A percentile compares a stretch with the other conserved stretches of the same genome.
These are phyloP conservation scores for Ceyx margarethae DNA, from an alignment of 2,113 vertebrate species.

Conservation along the genomic window DNA sequence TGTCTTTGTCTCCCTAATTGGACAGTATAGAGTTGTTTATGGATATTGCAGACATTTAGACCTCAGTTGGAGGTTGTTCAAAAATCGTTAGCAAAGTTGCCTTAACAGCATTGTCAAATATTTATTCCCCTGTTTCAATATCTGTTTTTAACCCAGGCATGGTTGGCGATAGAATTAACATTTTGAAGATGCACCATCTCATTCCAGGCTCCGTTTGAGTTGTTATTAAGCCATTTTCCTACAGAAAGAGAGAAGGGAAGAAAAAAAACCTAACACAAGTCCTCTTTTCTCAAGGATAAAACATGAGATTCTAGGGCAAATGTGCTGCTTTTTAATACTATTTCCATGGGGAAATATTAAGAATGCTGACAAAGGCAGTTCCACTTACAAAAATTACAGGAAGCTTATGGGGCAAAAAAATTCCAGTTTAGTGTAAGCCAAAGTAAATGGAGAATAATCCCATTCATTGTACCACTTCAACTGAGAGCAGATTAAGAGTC, in stretches of 20 bases:
- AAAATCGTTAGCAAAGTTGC: conserved; percentile 95
- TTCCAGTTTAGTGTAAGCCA: conserved; percentile 34
- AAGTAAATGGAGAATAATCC: conserved; percentile 56
- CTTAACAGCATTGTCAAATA: conserved; percentile 88
- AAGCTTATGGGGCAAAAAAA: conserved; percentile 55
- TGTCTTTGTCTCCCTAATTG: conserved; percentile 99
- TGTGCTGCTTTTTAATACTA: conserved; percentile 5
- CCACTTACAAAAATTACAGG: conserved; percentile 39
- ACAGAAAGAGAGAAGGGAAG: neutral
- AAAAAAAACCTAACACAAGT: neutral
- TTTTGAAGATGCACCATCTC: neutral
- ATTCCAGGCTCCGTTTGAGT: neutral
- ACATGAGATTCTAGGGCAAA: neutral
- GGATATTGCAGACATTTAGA: conserved; percentile 96
- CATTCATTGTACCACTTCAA: conserved; percentile 1
- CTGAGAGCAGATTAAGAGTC: conserved; percentile 6
- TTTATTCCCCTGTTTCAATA: conserved; percentile 73
- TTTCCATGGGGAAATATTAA: conserved; percentile 1
- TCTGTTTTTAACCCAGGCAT: conserved; percentile 58
- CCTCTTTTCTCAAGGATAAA: conserved; percentile 50
- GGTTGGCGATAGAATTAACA: conserved; percentile 24
- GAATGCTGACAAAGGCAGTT: conserved; percentile 13
- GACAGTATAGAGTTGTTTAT: conserved; percentile 99
- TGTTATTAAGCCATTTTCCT: conserved; percentile 38
- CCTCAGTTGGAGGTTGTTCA: conserved; percentile 94